A percentile compares a stretch with the other conserved stretches of the same genome.
Conservation (phyloP, 2,888 invertebrate genomes). For the Melipona bicolor region DNA sequence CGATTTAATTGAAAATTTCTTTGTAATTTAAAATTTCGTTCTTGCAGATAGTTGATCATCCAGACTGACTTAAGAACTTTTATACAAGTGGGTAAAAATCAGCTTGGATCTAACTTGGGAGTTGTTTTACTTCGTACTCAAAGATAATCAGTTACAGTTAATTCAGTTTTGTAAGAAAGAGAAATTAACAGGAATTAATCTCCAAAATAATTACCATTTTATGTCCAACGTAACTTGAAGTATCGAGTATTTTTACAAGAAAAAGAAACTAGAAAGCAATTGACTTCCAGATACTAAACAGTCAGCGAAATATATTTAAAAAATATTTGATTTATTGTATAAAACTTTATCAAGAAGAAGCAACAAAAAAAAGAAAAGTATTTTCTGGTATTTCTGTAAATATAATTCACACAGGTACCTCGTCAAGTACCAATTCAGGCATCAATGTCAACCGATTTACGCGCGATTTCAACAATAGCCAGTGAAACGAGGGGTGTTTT, state of each 20-base stretch:
- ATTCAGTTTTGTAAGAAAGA: no score
- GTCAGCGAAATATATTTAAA: background rate
- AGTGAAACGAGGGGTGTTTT: background rate
- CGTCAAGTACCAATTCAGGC: background rate
- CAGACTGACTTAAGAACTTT: no score
- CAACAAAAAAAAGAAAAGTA: background rate
- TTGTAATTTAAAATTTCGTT: background rate
- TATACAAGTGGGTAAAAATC: no score
- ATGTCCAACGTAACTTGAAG: background rate
- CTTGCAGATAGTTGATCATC: no score
- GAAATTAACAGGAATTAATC: no score
- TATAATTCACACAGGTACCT: background rate
- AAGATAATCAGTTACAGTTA: no score
- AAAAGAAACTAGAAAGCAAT: background rate
- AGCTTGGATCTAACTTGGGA: no score
- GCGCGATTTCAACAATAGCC: background rate
- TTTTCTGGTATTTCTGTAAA: background rate
- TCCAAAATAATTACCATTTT: no score
- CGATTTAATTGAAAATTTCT: background rate
- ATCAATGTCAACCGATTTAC: background rate
- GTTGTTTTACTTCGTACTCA: no score
- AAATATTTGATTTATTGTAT: background rate
- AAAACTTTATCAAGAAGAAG: background rate
- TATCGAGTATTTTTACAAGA: background rate
- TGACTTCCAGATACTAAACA: rapidly evolving